Percentiles rank a stretch among this genome's conserved stretches.
phyloP scores from a whole-genome alignment of 2,888 invertebrate species.

The Idaea straminata region DNA sequence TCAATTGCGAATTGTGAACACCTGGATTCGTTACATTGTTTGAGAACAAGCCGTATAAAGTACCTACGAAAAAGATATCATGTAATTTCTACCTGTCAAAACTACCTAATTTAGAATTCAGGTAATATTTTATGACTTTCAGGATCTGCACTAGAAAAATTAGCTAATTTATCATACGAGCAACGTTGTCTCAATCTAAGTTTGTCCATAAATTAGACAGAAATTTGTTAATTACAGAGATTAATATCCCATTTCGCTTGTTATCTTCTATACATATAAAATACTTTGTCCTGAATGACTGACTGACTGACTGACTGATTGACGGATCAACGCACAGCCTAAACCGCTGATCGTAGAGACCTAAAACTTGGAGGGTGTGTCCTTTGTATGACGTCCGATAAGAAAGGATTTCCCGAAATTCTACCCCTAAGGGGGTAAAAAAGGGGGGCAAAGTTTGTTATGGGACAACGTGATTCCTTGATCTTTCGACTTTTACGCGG shows the following conservation, averaged over 20 bases:
- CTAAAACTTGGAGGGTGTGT: too few relatives aligned
- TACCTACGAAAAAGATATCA: neutral
- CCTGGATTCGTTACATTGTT: constrained; percentile 7
- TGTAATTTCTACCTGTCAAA: neutral
- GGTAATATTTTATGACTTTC: neutral
- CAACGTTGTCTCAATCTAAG: neutral
- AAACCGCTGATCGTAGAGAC: too few relatives aligned
- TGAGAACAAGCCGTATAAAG: neutral
- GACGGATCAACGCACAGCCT: too few relatives aligned
- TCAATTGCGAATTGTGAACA: constrained; percentile 39
- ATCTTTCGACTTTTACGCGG: too few relatives aligned
- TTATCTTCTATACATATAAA: too few relatives aligned
- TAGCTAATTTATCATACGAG: neutral
- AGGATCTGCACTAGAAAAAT: neutral
- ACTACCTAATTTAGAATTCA: neutral
- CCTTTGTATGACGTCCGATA: too few relatives aligned
- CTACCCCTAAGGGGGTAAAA: too few relatives aligned
- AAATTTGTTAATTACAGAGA: neutral
- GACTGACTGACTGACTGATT: too few relatives aligned
- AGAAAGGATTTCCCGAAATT: too few relatives aligned
- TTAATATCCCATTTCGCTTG: neutral
- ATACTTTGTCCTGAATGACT: too few relatives aligned
- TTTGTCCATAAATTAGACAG: neutral
- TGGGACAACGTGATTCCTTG: too few relatives aligned
- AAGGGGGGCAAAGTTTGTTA: too few relatives aligned